Percentiles rank a stretch among this genome's conserved stretches.
Evolutionary conservation across 2,888 invertebrate genomes (phyloP).

Genomic region (Cantharis nigra): DNA sequence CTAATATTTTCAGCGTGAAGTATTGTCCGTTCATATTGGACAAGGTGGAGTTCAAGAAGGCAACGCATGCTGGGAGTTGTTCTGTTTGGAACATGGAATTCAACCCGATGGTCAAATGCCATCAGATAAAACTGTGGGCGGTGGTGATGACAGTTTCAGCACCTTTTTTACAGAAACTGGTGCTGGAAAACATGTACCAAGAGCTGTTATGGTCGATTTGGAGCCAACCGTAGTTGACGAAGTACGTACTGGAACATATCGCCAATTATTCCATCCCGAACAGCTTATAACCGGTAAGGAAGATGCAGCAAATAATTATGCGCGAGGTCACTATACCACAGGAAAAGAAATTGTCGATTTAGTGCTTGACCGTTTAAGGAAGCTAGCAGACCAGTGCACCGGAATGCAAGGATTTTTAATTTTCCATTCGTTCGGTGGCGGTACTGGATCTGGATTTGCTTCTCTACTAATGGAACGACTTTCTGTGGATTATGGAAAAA

Average conservation of each 20-base stretch:
- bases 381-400: conserved; percentile 66
- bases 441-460: conserved; percentile 69
- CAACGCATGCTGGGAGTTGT: conserved; percentile 78
- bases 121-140: conserved; percentile 53
- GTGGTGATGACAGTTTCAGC: conserved; percentile 58
- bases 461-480: conserved; percentile 56
- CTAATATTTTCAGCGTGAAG: conserved; percentile 69
- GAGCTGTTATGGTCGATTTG: conserved; percentile 80
- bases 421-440: conserved; percentile 67
- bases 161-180: conserved; percentile 78
- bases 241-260: conserved; percentile 68
- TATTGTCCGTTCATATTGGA: conserved; percentile 80
- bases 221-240: conserved; percentile 82
- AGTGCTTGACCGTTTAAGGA: conserved; percentile 69
- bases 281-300: conserved; percentile 83
- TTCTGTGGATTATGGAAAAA: conserved; percentile 11
- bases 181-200: conserved; percentile 81
- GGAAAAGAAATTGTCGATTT: conserved; percentile 74
- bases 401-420: conserved; percentile 65
- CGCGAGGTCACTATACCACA: conserved; percentile 80
- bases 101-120: conserved; percentile 59
- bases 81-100: conserved; percentile 77
- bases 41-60: conserved; percentile 82
- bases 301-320: conserved; percentile 86
- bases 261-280: conserved; percentile 77